These are phyloP conservation scores for Anthoptus insignis DNA, from an alignment of 2,888 invertebrate species.

Conservation along the genomic window DNA sequence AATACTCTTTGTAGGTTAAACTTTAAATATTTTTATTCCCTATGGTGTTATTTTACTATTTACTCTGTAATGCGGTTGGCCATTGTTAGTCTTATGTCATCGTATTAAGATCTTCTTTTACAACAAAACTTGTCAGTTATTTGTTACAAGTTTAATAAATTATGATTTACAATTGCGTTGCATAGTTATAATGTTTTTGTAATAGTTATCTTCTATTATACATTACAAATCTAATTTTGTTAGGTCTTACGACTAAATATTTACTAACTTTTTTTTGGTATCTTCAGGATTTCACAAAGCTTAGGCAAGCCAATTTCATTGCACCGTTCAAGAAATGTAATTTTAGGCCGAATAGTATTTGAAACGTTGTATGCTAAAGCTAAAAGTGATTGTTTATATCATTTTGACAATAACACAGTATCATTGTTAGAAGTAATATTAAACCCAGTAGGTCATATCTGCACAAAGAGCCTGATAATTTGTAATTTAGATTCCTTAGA, in stretches of 20 bases:
- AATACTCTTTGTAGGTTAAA: background rate
- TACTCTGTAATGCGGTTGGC: background rate
- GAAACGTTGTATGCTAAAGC: background rate
- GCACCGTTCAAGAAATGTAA: background rate
- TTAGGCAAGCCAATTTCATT: background rate
- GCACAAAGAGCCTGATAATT: conserved; percentile 29
- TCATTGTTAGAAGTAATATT: conserved; percentile 10
- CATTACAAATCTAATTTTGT: background rate
- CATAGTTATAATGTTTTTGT: no score
- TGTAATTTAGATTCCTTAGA: conserved; percentile 4
- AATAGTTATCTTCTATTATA: no score
- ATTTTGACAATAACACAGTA: conserved; percentile 25
- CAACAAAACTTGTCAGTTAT: no score
- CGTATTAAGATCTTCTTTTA: no score
- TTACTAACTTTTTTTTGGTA: background rate
- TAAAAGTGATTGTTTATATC: background rate
- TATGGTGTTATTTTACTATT: background rate
- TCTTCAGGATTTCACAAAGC: background rate
- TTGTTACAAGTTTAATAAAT: no score
- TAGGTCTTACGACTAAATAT: no score
- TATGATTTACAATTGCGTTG: no score
- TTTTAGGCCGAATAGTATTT: background rate
- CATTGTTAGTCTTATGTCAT: no score
- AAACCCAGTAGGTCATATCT: background rate
- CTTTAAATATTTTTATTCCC: background rate